Base-by-base conservation (phyloP, 2,797 vertebrate genomes). In the Brachyrhaphis roseni region DNA sequence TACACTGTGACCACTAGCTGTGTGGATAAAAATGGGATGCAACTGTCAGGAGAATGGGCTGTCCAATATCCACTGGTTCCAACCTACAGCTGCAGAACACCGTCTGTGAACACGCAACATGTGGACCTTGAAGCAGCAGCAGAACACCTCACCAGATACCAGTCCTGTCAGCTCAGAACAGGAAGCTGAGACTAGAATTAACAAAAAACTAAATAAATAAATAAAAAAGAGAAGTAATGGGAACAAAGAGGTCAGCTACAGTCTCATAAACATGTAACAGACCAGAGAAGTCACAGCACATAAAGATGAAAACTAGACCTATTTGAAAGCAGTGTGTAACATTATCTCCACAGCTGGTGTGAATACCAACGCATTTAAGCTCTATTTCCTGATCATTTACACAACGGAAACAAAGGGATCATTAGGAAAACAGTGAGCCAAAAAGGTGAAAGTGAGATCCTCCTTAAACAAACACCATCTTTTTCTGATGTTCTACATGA, bases 321-420 rank as follows among this genome's bases (percentile, higher is more conserved):
- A 83, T 91, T 88, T 83, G 82, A 83, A 88, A 85, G 75, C 72
- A 79, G 78, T 75, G 81, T 78, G 92, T 86, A 88, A 94, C 83
- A 89, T 83, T 86, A 90, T 88, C 80, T 85, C 82, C 88, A 85
- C 71, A 20, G 18, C 13, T 39, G 83, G 82, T 86, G 82, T 80
- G 88, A 75, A 46, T n/a, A 78, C 91, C 76, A 87, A 88, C 91
- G 91, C 89, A 94, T 92, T 88, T 88, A 86, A 93, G 91, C 87
- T 84, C 81, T 80, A 77, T 90, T 89, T 93, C 89, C 92, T 92
- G 91, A 94, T 92, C 89, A 90, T 92, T 92, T 86, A 77, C 86
- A 74, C 15, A 55, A 43, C 72, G 43, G 80, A 80, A 82, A 84
- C 88, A 49, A 74, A 80, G 75, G 85, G 87, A 75, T 79, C 82